phyloP scores from a whole-genome alignment of 2,113 vertebrate species.

The Thymallus thymallus region DNA sequence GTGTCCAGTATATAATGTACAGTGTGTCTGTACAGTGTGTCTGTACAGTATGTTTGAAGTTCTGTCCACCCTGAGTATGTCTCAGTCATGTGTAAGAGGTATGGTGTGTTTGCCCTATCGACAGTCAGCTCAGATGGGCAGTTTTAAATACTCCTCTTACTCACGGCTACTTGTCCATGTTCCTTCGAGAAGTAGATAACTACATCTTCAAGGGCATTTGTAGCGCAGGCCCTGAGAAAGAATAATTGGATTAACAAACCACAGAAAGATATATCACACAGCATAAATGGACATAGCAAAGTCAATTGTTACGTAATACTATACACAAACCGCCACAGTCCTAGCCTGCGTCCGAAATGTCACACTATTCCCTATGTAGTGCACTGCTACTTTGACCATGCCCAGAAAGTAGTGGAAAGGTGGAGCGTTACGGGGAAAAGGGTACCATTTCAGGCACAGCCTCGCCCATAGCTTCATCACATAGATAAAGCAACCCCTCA shows the following conservation, averaged over 20 bases:
- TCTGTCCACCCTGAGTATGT: neutral
- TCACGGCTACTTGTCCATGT: slow-evolving; percentile 87
- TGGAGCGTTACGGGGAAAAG: too few relatives aligned
- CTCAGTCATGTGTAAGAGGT: neutral
- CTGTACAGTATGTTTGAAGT: too few relatives aligned
- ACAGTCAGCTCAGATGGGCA: slow-evolving; percentile 13
- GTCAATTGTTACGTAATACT: neutral
- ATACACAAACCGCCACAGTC: too few relatives aligned
- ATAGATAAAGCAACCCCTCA: neutral
- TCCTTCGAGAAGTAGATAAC: slow-evolving; percentile 76
- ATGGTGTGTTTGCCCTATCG: neutral
- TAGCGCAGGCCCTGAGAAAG: slow-evolving; percentile 79
- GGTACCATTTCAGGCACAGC: too few relatives aligned
- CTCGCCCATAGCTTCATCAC: neutral
- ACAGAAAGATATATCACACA: neutral
- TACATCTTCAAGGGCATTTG: slow-evolving; percentile 83
- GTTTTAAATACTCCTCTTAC: slow-evolving; percentile 52
- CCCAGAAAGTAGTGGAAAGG: too few relatives aligned
- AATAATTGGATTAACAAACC: neutral
- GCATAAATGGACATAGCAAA: neutral
- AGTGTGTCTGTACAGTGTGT: neutral
- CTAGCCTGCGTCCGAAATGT: too few relatives aligned
- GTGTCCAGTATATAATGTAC: too few relatives aligned
- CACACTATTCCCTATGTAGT: too few relatives aligned
- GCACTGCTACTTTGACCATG: too few relatives aligned